Conservation (phyloP, 2,888 invertebrate genomes). For the Orthosia gracilis region DNA sequence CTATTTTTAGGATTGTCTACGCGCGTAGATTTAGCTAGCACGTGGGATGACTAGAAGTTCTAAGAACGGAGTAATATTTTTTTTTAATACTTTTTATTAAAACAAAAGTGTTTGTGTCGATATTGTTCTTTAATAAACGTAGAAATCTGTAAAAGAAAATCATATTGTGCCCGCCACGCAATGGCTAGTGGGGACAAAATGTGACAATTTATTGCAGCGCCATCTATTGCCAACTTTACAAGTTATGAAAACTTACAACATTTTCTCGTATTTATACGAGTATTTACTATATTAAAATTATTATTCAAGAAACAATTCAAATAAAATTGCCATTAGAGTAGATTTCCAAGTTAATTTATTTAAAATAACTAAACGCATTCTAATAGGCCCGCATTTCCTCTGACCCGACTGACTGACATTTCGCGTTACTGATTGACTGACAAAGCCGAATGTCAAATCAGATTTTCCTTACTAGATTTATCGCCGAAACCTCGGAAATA, state of each 20-base stretch:
- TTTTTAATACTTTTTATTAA: slow-evolving; percentile 20
- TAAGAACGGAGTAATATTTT: slow-evolving; percentile 26
- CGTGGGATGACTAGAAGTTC: slow-evolving; percentile 61
- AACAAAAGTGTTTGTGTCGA: slow-evolving; percentile 13
- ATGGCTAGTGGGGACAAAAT: slow-evolving; percentile 50
- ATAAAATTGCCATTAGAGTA: not conserved
- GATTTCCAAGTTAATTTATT: not conserved
- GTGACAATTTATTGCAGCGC: slow-evolving; percentile 25
- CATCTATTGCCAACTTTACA: slow-evolving; percentile 40
- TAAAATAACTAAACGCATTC: slow-evolving; percentile 34
- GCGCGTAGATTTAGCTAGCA: slow-evolving; percentile 52
- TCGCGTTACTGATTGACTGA: slow-evolving; percentile 29
- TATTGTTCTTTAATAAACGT: slow-evolving; percentile 36
- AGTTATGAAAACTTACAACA: accelerated
- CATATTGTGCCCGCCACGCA: slow-evolving; percentile 8
- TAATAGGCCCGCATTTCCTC: slow-evolving; percentile 45
- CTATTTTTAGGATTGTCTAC: slow-evolving; percentile 72
- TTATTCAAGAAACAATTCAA: not conserved
- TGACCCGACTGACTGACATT: slow-evolving; percentile 36
- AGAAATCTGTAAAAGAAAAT: slow-evolving; percentile 64
- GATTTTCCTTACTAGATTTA: slow-evolving; percentile 40
- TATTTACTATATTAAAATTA: not conserved
- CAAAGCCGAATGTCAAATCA: slow-evolving; percentile 53
- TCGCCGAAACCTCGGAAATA: slow-evolving; percentile 36
- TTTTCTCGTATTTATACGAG: accelerated